phyloP scores from a whole-genome alignment of 2,797 vertebrate species.

The Alcedo quadribrachys region DNA sequence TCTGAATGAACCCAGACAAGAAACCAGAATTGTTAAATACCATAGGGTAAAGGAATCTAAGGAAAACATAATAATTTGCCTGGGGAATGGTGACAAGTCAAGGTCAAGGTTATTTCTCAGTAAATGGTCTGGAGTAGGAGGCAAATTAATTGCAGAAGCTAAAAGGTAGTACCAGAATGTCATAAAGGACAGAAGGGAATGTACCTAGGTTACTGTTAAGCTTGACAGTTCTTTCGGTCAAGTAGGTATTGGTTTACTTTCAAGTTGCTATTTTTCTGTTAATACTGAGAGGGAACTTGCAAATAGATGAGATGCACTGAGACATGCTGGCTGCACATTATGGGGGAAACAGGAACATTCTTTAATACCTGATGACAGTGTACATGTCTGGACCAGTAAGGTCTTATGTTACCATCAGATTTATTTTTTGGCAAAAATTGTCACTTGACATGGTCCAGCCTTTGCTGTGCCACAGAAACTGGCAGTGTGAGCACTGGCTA shows the following conservation, averaged over 20 bases:
- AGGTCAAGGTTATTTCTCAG: slow-evolving; percentile 39
- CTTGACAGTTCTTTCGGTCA: not conserved
- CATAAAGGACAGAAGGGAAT: not conserved
- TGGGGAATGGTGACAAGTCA: not conserved
- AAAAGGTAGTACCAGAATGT: not conserved
- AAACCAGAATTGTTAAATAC: slow-evolving; percentile 22
- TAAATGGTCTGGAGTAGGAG: not conserved
- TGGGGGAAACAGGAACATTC: fast-evolving
- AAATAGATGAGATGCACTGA: not conserved
- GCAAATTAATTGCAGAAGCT: not conserved
- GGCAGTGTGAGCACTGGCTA: not conserved
- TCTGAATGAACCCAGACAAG: not conserved
- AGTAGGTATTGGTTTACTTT: not conserved
- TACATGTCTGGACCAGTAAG: not conserved
- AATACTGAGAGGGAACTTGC: not conserved
- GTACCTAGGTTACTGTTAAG: not conserved
- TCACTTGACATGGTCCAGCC: not conserved
- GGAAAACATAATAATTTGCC: slow-evolving; percentile 27
- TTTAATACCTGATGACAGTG: not conserved
- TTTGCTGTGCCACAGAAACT: not conserved
- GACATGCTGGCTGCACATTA: not conserved
- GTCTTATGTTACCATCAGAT: not conserved
- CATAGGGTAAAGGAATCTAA: not conserved
- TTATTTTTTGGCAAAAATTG: not conserved
- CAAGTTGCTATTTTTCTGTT: not conserved